Evolutionary conservation across 2,888 invertebrate species (phyloP), one percentile per base, ranked within the genome.

Genomic region (Microctonus brassicae): DNA sequence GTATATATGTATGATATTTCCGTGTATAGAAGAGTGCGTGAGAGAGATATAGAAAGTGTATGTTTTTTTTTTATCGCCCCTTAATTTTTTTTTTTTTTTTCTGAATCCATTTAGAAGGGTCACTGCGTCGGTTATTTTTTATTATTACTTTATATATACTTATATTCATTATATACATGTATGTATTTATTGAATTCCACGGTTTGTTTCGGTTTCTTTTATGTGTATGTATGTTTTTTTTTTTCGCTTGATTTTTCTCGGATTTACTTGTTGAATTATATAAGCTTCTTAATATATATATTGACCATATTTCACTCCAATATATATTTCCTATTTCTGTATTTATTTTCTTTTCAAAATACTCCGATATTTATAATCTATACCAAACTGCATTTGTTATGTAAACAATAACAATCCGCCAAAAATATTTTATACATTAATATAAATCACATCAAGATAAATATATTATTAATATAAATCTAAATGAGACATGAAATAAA

Each of bases 21-120:
- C n/a, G 42, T 47, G 17, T n/a, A n/a, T 47, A 20, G 17, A n/a
- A n/a, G 42, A 42, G 42, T 42, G 42, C 42, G 17, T 47, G n/a
- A n/a, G 39, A n/a, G 42, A 47, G 42, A 47, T 47, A 47, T 47
- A n/a, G 42, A 47, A 47, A 47, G 42, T 47, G 42, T 17, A 7
- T n/a, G 2, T 4, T 20, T 47, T 42, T 13, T 42, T 42, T 1
- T 42, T 42, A 42, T 42, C 42, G 42, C 42, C 42, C 42, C 42
- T 42, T 42, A 42, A 42, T 42, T 42, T n/a, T n/a, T 42, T n/a
- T 42, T 42, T n/a, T n/a, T 42, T n/a, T 47, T n/a, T 47, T n/a
- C 5, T 29, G 29, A 29, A 5, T 7, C 29, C 29, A 47, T 47
- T 47, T 47, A 47, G 42, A 6, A n/a, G 42, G 42, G 42, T 47